Evolutionary conservation across 1,140 invertebrate genomes (phyloP), one percentile per base, ranked within the genome.

Genomic region (Whitmania pigra): DNA sequence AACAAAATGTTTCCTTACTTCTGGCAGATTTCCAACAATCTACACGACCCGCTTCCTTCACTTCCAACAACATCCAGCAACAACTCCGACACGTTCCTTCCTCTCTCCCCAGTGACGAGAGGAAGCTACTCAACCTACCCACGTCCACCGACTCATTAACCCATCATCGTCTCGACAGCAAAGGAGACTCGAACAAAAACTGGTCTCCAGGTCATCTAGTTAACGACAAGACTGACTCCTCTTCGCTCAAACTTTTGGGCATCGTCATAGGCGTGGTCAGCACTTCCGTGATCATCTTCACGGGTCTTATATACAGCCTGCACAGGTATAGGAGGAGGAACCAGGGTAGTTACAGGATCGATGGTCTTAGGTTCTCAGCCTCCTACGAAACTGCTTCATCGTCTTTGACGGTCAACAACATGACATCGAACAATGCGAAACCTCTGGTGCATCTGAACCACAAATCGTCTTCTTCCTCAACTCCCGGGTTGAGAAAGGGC

Each of bases 331-430:
- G 57, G 57, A 63, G 57, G 29, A 63, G 57, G 29, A 63, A 63
- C 15, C 57, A 63, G 29, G 57, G 57, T n/a, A 63, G 22, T 7
- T 63, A 63, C 57, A 63, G 57, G 29, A 63, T 63, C 22, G 57
- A 63, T 20, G 57, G 57, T 25, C 22, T 63, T 17, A 11, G 29
- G 18, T 25, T 63, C 22, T 63, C 57, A n/a, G 29, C 57, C 57
- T 63, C 57, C 15, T 49, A 49, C 9, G 43, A 49, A 49, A 49
- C 43, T 0, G 43, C 43, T 49, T 49, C 43, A 49, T 63, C 57
- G 11, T 25, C 57, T 4, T 7, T 63, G 22, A 63, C 57, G 6
- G 22, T 63, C 57, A 63, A 63, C 20, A 63, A 63, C 57, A 63
- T 25, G 22, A 63, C 22, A 7, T 25, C 22, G 6, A 63, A 63